Percentiles rank a stretch among this genome's conserved stretches.
These are phyloP conservation scores for Glyptemys insculpta DNA, from an alignment of 2,797 vertebrate species.

Conservation along the genomic window DNA sequence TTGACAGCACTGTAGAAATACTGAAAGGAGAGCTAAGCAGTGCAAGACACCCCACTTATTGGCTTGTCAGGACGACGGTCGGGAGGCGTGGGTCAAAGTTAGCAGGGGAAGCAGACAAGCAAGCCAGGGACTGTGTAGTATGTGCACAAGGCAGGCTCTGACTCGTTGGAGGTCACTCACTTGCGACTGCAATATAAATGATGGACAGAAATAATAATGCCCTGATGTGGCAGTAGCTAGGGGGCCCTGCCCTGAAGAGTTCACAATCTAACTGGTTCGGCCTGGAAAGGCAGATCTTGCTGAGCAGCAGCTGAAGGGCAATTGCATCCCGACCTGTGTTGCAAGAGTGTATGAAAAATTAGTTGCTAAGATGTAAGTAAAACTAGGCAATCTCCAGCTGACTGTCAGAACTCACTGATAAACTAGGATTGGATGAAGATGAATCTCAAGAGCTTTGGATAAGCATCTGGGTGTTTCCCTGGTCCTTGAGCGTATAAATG, in stretches of 20 bases:
- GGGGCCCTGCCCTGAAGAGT: background rate
- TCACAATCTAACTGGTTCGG: background rate
- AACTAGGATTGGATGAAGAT: background rate
- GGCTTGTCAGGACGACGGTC: background rate
- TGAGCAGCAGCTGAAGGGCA: background rate
- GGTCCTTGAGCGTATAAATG: background rate
- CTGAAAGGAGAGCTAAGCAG: background rate
- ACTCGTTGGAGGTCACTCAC: background rate
- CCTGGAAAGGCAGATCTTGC: background rate
- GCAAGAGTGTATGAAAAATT: background rate
- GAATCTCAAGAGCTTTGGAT: background rate
- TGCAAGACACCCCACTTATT: background rate
- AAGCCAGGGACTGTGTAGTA: background rate
- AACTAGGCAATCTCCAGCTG: background rate
- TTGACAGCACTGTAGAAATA: background rate
- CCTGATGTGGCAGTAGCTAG: background rate
- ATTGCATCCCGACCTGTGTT: background rate
- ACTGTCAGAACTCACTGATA: background rate
- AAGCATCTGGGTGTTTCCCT: background rate
- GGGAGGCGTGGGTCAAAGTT: background rate
- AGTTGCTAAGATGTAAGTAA: background rate
- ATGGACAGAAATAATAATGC: background rate
- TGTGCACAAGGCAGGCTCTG: background rate
- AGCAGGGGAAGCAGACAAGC: background rate
- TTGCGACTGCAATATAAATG: background rate